Base-by-base conservation (phyloP, 1,140 invertebrate genomes). In the Bemisia tabaci region DNA sequence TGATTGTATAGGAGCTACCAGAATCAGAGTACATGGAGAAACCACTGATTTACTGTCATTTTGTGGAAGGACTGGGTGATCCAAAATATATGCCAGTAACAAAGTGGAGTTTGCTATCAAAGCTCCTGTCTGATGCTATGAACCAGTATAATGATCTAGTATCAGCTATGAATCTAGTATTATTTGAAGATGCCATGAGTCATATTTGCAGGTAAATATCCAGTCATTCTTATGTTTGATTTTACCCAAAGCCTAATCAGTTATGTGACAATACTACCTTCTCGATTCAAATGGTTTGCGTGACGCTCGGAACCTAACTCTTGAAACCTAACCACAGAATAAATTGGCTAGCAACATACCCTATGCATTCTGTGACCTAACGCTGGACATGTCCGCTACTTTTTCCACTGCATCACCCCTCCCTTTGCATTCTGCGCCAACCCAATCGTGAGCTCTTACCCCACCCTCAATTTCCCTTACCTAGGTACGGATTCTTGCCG, bases 141-240 rank as follows among this genome's bases (percentile, higher is more conserved):
- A 79, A 83, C 17, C 86, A 84, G 63, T 97, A 97, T 73, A 69
- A 69, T 21, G 83, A 85, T 68, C 72, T 88, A 66, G 84, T 96
- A 27, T 87, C 91, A 2, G 88, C 87, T 0, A 96, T 97, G 92
- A 95, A 96, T 78, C 80, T 98, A 9, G 94, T 98, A 9, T 81
- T 98, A 1, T 98, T 98, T 75, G 92, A 96, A 75, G 94, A 97
- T 76, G 94, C 95, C 1, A 94, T 97, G 87, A 82, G 85, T 68
- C 93, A 96, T 74, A 85, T 96, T 25, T 94, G 90, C 77, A 81
- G 82, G 82, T 83, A 72, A 60, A 22, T 60, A 23, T 26, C 26
- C 27, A 22, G 22, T n/a, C n/a, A 59, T 59, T 59, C 58, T 17
- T 59, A 59, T n/a, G n/a, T 17, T 59, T 17, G n/a, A 59, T 17